Evolutionary conservation across 1,140 invertebrate genomes (phyloP).

Genomic region (Littorina saxatilis): DNA sequence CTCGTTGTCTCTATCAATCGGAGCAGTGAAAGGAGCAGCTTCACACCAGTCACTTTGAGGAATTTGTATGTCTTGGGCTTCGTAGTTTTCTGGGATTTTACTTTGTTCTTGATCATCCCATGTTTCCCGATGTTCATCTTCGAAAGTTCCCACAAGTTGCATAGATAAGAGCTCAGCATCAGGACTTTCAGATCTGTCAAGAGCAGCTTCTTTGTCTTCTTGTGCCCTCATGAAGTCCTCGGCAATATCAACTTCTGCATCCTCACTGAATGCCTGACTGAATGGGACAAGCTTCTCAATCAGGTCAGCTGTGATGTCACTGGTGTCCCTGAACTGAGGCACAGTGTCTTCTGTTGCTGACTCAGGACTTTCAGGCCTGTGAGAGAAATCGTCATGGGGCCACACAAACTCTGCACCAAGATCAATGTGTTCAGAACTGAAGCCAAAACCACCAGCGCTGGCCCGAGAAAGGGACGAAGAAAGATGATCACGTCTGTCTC

Average conservation of each 20-base stretch:
- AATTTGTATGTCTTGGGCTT: neutral
- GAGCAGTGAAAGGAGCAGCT: neutral
- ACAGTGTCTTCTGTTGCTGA: neutral
- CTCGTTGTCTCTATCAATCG: neutral
- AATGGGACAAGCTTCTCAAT: too few relatives aligned
- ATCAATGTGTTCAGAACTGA: too few relatives aligned
- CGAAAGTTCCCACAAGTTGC: too few relatives aligned
- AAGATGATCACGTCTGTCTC: neutral
- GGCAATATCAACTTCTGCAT: conserved; percentile 1
- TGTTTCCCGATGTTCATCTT: neutral
- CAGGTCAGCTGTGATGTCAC: neutral
- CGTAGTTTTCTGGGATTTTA: neutral
- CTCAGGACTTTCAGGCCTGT: neutral
- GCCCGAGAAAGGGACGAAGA: too few relatives aligned
- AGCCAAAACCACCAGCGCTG: too few relatives aligned
- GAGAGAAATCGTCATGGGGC: neutral
- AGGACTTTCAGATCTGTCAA: neutral
- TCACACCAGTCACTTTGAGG: neutral
- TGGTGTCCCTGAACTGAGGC: neutral
- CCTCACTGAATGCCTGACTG: neutral
- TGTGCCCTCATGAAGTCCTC: neutral
- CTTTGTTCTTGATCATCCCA: neutral
- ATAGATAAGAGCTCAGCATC: conserved; percentile 8
- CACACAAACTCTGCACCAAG: too few relatives aligned
- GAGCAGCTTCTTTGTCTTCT: neutral